Conservation (phyloP, 2,113 vertebrate genomes). For the Xyliphius kryptos region DNA sequence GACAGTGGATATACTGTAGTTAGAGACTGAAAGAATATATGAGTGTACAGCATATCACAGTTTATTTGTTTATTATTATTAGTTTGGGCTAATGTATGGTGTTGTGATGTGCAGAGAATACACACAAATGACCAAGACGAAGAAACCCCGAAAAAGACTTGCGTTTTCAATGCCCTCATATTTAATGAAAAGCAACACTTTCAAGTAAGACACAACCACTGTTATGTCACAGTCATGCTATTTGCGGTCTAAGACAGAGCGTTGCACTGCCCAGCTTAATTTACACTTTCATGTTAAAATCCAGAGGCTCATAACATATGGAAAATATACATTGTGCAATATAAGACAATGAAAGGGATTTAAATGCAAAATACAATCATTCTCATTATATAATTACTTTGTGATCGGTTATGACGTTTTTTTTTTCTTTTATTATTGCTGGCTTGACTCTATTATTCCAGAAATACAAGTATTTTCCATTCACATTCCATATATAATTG, state of each 20-base stretch:
- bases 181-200: slow-evolving; percentile 67
- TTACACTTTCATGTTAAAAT: slow-evolving; percentile 60
- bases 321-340: slow-evolving; percentile 51
- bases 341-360: slow-evolving; percentile 42
- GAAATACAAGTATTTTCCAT: too few relatives aligned
- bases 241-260: slow-evolving; percentile 32
- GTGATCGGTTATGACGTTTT: slow-evolving; percentile 11
- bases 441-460: slow-evolving; percentile 22
- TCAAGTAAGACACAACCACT: slow-evolving; percentile 61
- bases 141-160: too few relatives aligned
- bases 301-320: slow-evolving; percentile 41
- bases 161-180: slow-evolving; percentile 55
- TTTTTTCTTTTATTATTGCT: slow-evolving; percentile 37
- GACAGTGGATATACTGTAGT: too few relatives aligned
- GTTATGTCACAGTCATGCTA: slow-evolving; percentile 47
- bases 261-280: slow-evolving; percentile 37
- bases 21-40: too few relatives aligned
- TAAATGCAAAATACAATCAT: slow-evolving; percentile 42
- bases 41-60: too few relatives aligned
- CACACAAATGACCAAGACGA: too few relatives aligned
- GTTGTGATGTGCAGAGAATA: too few relatives aligned
- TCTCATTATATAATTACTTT: slow-evolving; percentile 21
- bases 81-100: too few relatives aligned
- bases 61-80: too few relatives aligned
- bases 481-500: too few relatives aligned